Evolutionary conservation across 2,888 invertebrate genomes (phyloP).

Genomic region (Homarus gammarus): DNA sequence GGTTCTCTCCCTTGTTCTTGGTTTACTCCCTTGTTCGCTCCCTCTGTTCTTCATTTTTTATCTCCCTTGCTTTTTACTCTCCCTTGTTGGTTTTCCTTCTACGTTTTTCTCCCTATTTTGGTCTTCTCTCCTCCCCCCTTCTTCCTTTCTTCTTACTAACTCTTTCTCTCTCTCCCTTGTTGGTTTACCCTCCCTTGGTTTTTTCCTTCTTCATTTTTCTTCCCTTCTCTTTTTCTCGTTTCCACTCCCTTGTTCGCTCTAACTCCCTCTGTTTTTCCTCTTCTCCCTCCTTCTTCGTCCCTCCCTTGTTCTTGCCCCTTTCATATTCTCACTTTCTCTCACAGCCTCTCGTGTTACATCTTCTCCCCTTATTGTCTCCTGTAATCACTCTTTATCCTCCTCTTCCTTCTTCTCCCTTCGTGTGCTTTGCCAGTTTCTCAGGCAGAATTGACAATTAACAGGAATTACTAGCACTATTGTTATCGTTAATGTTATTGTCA

Average conservation of each 20-base stretch:
- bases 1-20: no score
- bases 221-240: not conserved
- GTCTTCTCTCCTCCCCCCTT: not conserved
- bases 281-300: not conserved
- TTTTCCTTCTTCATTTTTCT: no score
- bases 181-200: not conserved
- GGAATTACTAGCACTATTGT: no score
- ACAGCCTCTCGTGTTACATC: not conserved
- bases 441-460: not conserved
- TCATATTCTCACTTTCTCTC: not conserved
- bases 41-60: not conserved
- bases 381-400: not conserved
- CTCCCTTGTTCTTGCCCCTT: not conserved
- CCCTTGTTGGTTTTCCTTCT: not conserved
- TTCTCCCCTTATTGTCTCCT: not conserved
- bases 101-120: not conserved
- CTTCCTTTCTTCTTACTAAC: not conserved
- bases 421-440: not conserved
- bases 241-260: not conserved
- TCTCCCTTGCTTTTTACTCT: no score
- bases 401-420: not conserved
- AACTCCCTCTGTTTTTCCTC: not conserved
- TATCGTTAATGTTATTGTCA: no score
- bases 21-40: no score
- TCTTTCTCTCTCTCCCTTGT: not conserved